Evolutionary conservation across 2,888 invertebrate species (phyloP).

Genomic region (Lasiommata megera): DNA sequence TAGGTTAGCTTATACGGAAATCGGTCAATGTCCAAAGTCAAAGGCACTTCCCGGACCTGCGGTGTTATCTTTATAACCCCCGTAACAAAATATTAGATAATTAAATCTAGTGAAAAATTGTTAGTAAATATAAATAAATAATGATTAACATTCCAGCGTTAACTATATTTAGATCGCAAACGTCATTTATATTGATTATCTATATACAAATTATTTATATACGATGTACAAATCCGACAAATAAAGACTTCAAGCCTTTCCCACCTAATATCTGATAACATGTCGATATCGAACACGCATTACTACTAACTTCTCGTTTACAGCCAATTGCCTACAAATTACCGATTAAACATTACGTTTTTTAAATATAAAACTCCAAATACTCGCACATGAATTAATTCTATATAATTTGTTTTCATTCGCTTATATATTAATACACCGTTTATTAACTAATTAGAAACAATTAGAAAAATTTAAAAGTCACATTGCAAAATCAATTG

Average conservation of each 20-base stretch:
- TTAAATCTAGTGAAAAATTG: background rate
- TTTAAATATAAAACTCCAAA: conserved; percentile 18
- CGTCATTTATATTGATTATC: background rate
- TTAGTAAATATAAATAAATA: conserved; percentile 12
- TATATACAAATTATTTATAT: conserved; percentile 19
- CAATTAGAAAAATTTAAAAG: conserved; percentile 20
- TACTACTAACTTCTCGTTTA: conserved; percentile 7
- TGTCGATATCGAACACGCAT: conserved; percentile 13
- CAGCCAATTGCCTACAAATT: conserved; percentile 5
- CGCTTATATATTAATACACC: conserved; percentile 14
- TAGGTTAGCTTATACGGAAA: background rate
- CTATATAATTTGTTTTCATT: conserved; percentile 9
- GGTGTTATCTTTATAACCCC: background rate
- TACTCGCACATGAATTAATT: conserved; percentile 7
- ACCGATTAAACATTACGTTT: conserved; percentile 12
- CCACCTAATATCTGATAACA: background rate
- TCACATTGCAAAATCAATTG: conserved; percentile 6
- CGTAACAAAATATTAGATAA: background rate
- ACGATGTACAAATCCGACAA: conserved; percentile 15
- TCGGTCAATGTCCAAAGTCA: background rate
- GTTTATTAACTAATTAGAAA: conserved; percentile 17
- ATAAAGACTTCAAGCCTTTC: conserved; percentile 16
- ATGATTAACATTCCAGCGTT: conserved; percentile 3
- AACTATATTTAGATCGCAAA: background rate
- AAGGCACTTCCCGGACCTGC: background rate